phyloP scores from a whole-genome alignment of 1,140 invertebrate species.

The Onthophagus taurus region DNA sequence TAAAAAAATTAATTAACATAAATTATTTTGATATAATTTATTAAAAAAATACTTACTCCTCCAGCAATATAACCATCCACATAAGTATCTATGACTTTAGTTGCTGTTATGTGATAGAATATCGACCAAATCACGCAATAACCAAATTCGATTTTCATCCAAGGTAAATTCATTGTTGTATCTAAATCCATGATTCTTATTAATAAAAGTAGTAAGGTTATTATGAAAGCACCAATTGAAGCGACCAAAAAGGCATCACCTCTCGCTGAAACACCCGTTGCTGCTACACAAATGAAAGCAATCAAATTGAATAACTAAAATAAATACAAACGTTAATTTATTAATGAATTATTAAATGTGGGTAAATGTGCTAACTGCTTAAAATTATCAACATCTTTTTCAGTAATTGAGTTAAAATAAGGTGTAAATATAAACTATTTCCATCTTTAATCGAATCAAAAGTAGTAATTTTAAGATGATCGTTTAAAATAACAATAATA shows the following conservation, averaged over 20 bases:
- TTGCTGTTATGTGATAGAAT: conserved; percentile 15
- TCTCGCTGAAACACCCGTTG: conserved; percentile 3
- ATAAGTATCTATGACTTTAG: conserved; percentile 11
- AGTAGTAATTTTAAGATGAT: no score
- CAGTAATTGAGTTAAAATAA: no score
- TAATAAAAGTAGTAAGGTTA: conserved; percentile 12
- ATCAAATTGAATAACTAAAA: conserved; percentile 20
- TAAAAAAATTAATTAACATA: conserved; percentile 11
- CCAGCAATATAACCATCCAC: conserved; percentile 17
- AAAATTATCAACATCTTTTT: no score
- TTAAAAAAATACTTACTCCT: conserved; percentile 16
- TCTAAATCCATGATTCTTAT: conserved; percentile 14
- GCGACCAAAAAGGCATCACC: conserved; percentile 20
- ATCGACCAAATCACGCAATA: conserved; percentile 15
- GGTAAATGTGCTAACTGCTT: no score
- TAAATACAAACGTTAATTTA: no score
- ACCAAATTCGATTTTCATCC: conserved; percentile 16
- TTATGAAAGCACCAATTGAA: conserved; percentile 16
- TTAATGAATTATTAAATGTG: no score
- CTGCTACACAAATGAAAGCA: conserved; percentile 16
- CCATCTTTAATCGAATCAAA: no score
- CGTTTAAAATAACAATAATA: no score
- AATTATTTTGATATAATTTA: no score
- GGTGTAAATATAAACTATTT: no score
- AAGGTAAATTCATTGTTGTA: conserved; percentile 11